Conservation (phyloP, 1,140 invertebrate species). For the Leptonema lineaticorne region DNA sequence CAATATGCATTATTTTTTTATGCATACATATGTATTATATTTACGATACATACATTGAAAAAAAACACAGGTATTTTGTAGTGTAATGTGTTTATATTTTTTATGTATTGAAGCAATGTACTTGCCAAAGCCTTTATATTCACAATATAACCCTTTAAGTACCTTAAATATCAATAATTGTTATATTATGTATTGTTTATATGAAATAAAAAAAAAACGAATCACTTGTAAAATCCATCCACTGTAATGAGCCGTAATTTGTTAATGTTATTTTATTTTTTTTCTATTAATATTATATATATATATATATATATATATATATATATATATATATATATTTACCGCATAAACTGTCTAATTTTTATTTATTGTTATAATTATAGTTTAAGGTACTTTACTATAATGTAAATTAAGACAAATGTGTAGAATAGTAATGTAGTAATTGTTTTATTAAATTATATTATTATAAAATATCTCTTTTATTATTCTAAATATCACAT, state of each 20-base stretch:
- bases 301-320: no score
- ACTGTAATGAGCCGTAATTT: background rate
- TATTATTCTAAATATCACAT: background rate
- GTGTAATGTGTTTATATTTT: background rate
- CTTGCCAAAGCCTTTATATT: background rate
- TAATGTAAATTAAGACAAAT: constrained; percentile 17
- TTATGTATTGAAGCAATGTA: background rate
- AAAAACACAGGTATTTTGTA: constrained; percentile 1
- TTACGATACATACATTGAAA: background rate
- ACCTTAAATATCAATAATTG: background rate
- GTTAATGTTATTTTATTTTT: background rate
- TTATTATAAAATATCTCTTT: constrained; percentile 2
- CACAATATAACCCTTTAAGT: background rate
- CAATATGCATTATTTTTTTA: constrained; percentile 16
- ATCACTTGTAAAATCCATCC: no score
- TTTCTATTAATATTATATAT: no score
- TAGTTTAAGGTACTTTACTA: constrained; percentile 14
- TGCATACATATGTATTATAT: constrained; percentile 10
- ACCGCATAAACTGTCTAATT: background rate
- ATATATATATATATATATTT: no score
- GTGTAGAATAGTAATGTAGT: constrained; percentile 21
- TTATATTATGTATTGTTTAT: no score
- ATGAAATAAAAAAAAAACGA: no score
- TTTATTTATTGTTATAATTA: background rate
- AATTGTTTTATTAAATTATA: constrained; percentile 18